Conservation (phyloP, 2,888 invertebrate species). For the Tricholauxania praeusta region DNA sequence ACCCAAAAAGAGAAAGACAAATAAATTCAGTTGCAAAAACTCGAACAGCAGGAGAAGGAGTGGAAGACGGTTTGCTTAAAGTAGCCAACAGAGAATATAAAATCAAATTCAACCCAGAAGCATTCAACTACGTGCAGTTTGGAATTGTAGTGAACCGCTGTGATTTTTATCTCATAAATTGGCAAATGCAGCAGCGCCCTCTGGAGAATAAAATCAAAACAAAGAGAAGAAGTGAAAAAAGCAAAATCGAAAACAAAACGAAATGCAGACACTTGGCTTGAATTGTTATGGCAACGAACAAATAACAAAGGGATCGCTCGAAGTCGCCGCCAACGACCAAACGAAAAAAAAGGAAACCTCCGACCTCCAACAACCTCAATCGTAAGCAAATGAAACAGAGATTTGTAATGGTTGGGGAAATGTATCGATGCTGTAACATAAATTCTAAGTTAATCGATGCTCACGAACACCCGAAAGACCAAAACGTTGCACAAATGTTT, state of each 20-base stretch:
- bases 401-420: no score
- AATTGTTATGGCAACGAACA: constrained; percentile 23
- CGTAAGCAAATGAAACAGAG: no score
- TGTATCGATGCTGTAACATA: no score
- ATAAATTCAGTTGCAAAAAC: constrained; percentile 11
- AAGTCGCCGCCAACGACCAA: neutral
- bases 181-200: constrained; percentile 41
- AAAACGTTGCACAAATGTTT: no score
- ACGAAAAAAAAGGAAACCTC: no score
- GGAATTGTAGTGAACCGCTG: constrained; percentile 15
- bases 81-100: constrained; percentile 10
- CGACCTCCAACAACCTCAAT: no score
- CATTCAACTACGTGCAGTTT: neutral
- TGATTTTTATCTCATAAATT: constrained; percentile 48
- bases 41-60: neutral
- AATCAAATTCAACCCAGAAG: constrained; percentile 15
- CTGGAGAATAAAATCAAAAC: constrained; percentile 28
- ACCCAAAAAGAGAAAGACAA: constrained; percentile 2
- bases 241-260: constrained; percentile 4
- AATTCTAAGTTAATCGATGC: no score
- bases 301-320: constrained; percentile 5
- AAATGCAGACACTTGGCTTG: constrained; percentile 19
- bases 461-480: no score
- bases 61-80: constrained; percentile 13
- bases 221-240: constrained; percentile 17